phyloP scores from a whole-genome alignment of 2,113 vertebrate genomes.

The Hassar affinis region DNA sequence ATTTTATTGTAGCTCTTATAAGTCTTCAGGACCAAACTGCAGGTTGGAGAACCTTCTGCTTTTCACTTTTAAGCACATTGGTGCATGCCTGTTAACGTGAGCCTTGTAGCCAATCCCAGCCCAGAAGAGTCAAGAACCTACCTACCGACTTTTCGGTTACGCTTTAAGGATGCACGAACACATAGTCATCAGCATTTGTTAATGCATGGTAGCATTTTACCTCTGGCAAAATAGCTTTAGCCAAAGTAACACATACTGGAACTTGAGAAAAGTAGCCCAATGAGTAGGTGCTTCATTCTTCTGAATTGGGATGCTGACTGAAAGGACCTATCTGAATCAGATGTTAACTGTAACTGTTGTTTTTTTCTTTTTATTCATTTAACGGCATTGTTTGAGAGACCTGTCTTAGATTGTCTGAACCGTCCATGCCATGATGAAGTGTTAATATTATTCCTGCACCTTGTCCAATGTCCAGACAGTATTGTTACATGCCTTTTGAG shows the following conservation, averaged over 20 bases:
- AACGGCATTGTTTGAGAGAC: neutral
- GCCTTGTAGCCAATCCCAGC: constrained; percentile 9
- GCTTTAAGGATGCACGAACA: neutral
- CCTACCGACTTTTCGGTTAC: no score
- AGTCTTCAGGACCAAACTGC: constrained; percentile 59
- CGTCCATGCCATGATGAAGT: neutral
- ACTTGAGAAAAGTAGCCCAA: neutral
- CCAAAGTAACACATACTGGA: neutral
- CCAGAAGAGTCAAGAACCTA: neutral
- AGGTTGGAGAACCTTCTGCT: constrained; percentile 47
- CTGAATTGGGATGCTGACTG: constrained; percentile 15
- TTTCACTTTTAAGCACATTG: constrained; percentile 14
- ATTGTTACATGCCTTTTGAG: constrained; percentile 46
- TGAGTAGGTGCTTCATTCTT: constrained; percentile 9
- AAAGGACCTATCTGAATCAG: constrained; percentile 23
- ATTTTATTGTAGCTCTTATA: constrained; percentile 55
- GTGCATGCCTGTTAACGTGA: constrained; percentile 9
- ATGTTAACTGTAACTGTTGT: constrained; percentile 7
- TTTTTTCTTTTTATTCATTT: constrained; percentile 4
- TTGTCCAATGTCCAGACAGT: constrained; percentile 28
- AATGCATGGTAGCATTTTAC: constrained; percentile 6
- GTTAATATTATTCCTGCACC: neutral
- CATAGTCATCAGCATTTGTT: constrained; percentile 3
- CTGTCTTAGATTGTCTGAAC: neutral
- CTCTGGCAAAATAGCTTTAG: neutral